A percentile compares a stretch with the other conserved stretches of the same genome.
phyloP scores from a whole-genome alignment of 2,888 invertebrate genomes.

The Cataglyphis cursor region DNA sequence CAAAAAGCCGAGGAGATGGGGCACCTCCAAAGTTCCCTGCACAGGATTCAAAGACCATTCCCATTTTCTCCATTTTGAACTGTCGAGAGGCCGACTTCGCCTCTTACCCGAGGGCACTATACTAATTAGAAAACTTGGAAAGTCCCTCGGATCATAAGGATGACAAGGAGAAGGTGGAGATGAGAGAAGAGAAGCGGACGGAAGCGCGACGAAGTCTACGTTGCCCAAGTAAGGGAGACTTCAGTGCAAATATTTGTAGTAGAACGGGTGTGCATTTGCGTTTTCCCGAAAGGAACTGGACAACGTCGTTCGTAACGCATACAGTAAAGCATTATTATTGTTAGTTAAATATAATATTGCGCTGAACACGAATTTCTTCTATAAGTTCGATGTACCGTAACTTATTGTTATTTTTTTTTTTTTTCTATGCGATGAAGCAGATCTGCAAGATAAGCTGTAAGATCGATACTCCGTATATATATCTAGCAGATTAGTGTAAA shows the following conservation, averaged over 20 bases:
- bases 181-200: constrained; percentile 13
- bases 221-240: constrained; percentile 48
- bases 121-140: constrained; percentile 82
- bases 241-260: constrained; percentile 65
- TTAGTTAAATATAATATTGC: constrained; percentile 41
- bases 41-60: constrained; percentile 73
- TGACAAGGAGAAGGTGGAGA: constrained; percentile 55
- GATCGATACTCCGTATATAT: constrained; percentile 35
- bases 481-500: constrained; percentile 45
- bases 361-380: constrained; percentile 1
- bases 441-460: constrained; percentile 33
- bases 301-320: constrained; percentile 9
- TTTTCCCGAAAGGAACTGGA: background rate
- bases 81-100: constrained; percentile 71
- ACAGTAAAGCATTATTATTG: constrained; percentile 37
- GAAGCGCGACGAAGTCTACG: constrained; percentile 36
- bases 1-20: constrained; percentile 29
- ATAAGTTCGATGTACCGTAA: constrained; percentile 14
- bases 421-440: constrained; percentile 20
- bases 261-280: constrained; percentile 11
- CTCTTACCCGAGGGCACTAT: constrained; percentile 74
- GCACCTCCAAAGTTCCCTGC: constrained; percentile 61
- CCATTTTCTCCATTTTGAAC: constrained; percentile 72
- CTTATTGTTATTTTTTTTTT: constrained; percentile 25
- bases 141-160: constrained; percentile 67